Conservation (phyloP, 2,113 vertebrate species). For the Istiophorus platypterus region DNA sequence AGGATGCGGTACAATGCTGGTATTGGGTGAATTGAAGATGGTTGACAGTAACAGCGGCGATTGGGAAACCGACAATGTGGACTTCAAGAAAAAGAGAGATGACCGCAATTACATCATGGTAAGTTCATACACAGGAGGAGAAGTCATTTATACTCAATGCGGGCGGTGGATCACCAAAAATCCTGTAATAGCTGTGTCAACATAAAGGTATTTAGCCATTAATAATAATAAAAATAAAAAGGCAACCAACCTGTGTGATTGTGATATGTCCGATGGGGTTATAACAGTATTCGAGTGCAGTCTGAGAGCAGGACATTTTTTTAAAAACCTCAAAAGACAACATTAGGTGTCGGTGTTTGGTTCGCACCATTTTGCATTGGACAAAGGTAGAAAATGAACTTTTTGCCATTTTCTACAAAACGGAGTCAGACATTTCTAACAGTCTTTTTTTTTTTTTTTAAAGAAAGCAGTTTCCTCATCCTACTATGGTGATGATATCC, state of each 20-base stretch:
- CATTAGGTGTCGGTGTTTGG: no score
- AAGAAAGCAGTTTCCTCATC: not conserved
- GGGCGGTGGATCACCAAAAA: not conserved
- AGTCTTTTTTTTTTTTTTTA: no score
- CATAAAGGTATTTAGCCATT: not conserved
- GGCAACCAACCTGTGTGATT: not conserved
- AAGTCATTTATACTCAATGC: not conserved
- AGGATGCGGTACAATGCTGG: slow-evolving; percentile 74
- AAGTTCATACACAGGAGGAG: not conserved
- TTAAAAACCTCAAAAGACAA: no score
- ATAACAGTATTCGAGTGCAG: not conserved
- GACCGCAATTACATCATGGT: slow-evolving; percentile 73
- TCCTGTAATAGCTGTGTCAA: not conserved
- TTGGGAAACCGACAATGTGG: slow-evolving; percentile 50
- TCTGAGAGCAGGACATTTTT: no score
- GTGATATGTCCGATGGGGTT: not conserved
- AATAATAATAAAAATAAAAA: no score
- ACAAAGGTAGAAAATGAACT: no score
- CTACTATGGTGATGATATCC: not conserved
- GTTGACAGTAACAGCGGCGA: slow-evolving; percentile 58
- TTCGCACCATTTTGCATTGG: no score
- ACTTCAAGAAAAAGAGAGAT: rapidly evolving
- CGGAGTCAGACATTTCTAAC: no score
- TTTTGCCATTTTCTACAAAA: not conserved
- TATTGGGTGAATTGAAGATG: not conserved